A percentile compares a stretch with the other conserved stretches of the same genome.
These are phyloP conservation scores for Danaus chrysippus DNA, from an alignment of 2,888 invertebrate species.

Conservation along the genomic window DNA sequence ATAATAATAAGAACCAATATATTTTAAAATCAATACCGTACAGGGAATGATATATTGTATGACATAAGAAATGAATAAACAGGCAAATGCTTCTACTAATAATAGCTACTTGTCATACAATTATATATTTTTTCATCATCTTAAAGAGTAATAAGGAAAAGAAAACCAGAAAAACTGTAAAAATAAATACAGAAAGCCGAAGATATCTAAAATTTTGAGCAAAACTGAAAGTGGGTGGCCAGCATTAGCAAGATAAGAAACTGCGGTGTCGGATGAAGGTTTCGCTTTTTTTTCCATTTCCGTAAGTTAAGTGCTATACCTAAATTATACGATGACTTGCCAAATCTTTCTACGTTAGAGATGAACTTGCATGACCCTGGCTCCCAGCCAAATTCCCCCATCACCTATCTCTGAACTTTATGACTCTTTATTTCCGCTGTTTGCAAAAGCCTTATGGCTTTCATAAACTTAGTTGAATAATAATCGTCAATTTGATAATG, in stretches of 20 bases:
- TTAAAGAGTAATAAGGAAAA: too few species aligned
- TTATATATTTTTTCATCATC: too few species aligned
- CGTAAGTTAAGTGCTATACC: conserved; percentile 18
- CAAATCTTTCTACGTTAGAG: conserved; percentile 30
- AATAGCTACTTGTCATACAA: too few species aligned
- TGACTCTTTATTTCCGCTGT: conserved; percentile 33
- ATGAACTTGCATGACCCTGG: conserved; percentile 29
- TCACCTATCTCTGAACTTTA: conserved; percentile 35
- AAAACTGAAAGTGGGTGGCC: neutral
- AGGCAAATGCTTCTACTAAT: too few species aligned
- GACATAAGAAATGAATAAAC: too few species aligned
- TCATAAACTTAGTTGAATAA: conserved; percentile 24
- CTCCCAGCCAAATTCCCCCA: conserved; percentile 30
- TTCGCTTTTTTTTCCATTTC: conserved; percentile 17
- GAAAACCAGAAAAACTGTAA: too few species aligned
- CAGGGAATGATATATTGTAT: too few species aligned
- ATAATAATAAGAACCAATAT: too few species aligned
- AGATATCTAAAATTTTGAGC: too few species aligned
- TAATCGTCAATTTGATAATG: conserved; percentile 8
- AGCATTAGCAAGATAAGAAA: neutral
- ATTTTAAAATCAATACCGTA: too few species aligned
- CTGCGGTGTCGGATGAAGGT: conserved; percentile 5
- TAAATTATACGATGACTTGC: conserved; percentile 29
- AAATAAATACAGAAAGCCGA: too few species aligned
- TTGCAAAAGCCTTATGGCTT: conserved; percentile 25